A percentile compares a stretch with the other conserved stretches of the same genome.
Evolutionary conservation across 2,888 invertebrate species (phyloP).

Genomic region (Amaurobius ferox): DNA sequence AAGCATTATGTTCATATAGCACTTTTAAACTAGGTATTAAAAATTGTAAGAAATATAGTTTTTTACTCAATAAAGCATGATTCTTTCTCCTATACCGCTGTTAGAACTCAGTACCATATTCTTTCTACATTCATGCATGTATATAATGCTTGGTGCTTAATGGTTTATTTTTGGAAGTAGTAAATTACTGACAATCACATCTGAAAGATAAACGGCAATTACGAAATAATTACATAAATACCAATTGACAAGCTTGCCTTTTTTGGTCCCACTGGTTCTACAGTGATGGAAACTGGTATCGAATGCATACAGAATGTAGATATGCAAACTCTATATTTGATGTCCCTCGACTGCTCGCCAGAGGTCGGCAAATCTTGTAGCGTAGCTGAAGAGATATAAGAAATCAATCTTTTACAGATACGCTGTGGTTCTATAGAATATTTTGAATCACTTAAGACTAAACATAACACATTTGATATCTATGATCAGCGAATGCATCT

Average conservation of each 20-base stretch:
- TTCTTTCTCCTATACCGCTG: constrained; percentile 27
- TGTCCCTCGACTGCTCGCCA: constrained; percentile 48
- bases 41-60: constrained; percentile 17
- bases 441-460: not conserved
- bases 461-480: not conserved
- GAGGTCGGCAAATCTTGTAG: constrained; percentile 26
- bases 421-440: not conserved
- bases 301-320: not conserved
- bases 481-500: not conserved
- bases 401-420: not conserved
- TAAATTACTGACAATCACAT: constrained; percentile 62
- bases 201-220: not conserved
- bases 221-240: not conserved
- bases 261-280: constrained; percentile 53
- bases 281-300: constrained; percentile 30
- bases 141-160: constrained; percentile 28
- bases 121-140: constrained; percentile 18
- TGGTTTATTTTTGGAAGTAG: constrained; percentile 53
- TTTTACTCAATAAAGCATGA: constrained; percentile 17
- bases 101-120: not conserved
- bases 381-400: not conserved
- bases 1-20: too few relatives aligned
- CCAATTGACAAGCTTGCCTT: not conserved
- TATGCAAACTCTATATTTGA: not conserved
- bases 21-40: not conserved